Evolutionary conservation across 2,888 invertebrate species (phyloP).

Genomic region (Metalampra italica): DNA sequence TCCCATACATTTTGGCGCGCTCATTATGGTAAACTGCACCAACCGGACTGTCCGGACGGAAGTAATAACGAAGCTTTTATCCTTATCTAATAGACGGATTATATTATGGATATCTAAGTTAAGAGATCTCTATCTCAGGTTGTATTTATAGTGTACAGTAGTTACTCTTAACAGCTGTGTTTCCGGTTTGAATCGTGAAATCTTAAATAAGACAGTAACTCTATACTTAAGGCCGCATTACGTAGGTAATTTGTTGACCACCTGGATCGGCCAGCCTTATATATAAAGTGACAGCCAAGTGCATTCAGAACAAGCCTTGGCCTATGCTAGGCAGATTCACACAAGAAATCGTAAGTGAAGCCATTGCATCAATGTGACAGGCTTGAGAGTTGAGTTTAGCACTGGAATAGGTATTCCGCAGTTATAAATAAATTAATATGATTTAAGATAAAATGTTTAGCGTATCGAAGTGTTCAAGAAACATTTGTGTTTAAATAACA

Average conservation of each 20-base stretch:
- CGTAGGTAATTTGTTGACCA: constrained; percentile 27
- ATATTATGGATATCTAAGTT: not conserved
- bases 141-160: constrained; percentile 9
- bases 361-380: too few species aligned
- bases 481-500: too few species aligned
- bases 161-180: constrained; percentile 22
- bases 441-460: too few species aligned
- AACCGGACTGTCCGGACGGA: not conserved
- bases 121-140: not conserved
- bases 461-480: too few species aligned
- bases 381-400: too few species aligned
- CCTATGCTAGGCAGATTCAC: too few species aligned
- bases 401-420: too few species aligned
- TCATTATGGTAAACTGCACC: not conserved
- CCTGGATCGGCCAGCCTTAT: constrained; percentile 9
- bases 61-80: not conserved
- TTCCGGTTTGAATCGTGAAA: constrained; percentile 49
- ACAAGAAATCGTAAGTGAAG: too few species aligned
- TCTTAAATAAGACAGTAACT: constrained; percentile 48
- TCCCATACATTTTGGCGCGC: too few species aligned
- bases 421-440: too few species aligned
- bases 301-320: too few species aligned
- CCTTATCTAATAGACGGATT: not conserved
- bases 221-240: constrained; percentile 28
- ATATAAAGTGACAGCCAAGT: not conserved